Conservation (phyloP, 2,888 invertebrate species). For the Phyllotreta cruciferae region DNA sequence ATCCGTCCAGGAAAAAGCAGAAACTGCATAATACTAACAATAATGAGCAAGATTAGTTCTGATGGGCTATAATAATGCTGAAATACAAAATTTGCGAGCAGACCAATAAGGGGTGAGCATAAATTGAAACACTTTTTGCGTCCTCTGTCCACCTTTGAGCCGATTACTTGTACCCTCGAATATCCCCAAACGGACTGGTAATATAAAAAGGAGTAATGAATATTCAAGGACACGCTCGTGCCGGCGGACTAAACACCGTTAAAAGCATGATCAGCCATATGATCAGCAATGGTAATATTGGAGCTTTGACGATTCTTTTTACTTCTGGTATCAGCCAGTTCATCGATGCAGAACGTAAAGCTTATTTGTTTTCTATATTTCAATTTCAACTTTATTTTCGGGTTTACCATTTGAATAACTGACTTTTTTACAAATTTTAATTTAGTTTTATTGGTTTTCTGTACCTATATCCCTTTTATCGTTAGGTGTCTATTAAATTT, state of each 20-base stretch:
- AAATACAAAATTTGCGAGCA: background rate
- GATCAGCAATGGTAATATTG: conserved; percentile 33
- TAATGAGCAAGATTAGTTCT: background rate
- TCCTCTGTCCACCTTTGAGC: background rate
- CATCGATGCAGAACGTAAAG: background rate
- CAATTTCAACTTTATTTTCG: no score
- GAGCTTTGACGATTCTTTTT: background rate
- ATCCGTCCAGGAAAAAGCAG: background rate
- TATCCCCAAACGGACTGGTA: conserved; percentile 21
- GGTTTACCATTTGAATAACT: no score
- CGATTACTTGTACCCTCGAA: conserved; percentile 33
- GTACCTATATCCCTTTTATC: no score
- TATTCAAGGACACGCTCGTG: conserved; percentile 50
- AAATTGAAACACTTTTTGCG: no score
- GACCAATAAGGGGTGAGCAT: conserved; percentile 14
- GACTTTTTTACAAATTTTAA: no score
- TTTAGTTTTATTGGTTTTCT: no score
- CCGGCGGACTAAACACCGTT: conserved; percentile 41
- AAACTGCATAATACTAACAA: background rate
- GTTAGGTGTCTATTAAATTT: no score
- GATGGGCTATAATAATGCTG: background rate
- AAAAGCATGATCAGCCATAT: conserved; percentile 38
- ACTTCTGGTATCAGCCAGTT: background rate
- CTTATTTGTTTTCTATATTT: no score
- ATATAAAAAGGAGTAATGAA: conserved; percentile 49